phyloP scores from a whole-genome alignment of 2,113 vertebrate species.

The Lepus timidus region DNA sequence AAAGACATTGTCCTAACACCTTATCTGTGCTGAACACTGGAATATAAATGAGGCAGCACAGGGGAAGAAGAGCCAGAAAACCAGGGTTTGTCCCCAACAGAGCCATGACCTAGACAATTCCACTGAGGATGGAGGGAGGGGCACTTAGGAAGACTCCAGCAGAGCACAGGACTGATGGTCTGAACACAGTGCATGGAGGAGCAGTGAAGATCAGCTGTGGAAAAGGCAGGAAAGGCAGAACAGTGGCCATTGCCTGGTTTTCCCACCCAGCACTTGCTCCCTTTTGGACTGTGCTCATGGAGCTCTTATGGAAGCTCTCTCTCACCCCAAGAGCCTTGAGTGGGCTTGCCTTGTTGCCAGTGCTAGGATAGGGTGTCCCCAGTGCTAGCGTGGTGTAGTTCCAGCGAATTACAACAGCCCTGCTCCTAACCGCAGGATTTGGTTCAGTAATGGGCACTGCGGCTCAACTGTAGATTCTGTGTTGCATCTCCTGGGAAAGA shows the following conservation, averaged over 20 bases:
- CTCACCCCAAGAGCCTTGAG: background rate
- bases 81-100: background rate
- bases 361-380: too few species aligned
- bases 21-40: background rate
- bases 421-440: background rate
- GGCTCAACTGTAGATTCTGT: background rate
- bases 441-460: background rate
- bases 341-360: background rate
- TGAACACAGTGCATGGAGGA: background rate
- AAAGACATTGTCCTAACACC: background rate
- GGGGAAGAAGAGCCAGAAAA: background rate
- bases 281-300: background rate
- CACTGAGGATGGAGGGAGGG: background rate
- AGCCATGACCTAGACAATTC: background rate
- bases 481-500: background rate
- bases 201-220: background rate
- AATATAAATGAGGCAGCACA: background rate
- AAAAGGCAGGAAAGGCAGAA: background rate
- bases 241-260: background rate
- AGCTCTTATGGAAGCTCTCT: background rate
- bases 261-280: background rate
- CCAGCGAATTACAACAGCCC: background rate
- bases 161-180: background rate
- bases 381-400: too few species aligned
- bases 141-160: background rate